Base-by-base conservation (phyloP, 2,888 invertebrate species). In the Erynnis tages region DNA sequence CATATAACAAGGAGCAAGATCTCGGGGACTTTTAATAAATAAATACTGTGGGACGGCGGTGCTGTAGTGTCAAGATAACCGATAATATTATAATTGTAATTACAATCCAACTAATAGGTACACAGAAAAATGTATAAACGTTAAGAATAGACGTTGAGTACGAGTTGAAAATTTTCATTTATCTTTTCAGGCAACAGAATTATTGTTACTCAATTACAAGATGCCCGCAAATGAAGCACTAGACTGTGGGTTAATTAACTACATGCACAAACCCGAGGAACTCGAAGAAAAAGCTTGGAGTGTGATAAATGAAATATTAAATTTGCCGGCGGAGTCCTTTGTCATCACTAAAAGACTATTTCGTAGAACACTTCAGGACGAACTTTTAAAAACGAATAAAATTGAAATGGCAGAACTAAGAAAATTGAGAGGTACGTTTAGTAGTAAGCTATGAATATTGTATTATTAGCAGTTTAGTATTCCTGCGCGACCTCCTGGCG, bases 191-290 rank as follows among this genome's bases (percentile, higher is more conserved):
- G 92, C 93, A 13, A 73, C 83, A 2, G 91, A 93, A 70, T 86
- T 93, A 86, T 71, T 93, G 49, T 67, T 92, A 49, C 93, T 96
- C 59, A 95, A 94, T 66, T 91, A 94, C 63, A 96, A 93, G 82
- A 87, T 98, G 72, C 91, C 91, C 17, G 96, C 97, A 0, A 67
- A 88, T 47, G 97, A 98, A 83, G 98, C 98, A 0, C 86, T 91
- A 41, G 85, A 93, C 32, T 91, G 91, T 68, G 95, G 96, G 17
- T 93, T 98, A 49, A 92, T 98, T 0, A 94, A 96, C 7, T 91
- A 94, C 69, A 87, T 98, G 8, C 94, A 95, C 62, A 94, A 94
- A 54, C 82, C 91, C 29, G 82, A 91, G 14, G 88, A 93, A 44
- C 76, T 95, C 45, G 82, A 93, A 44, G 82, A 74, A 64, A 86